Evolutionary conservation across 2,888 invertebrate genomes (phyloP).

Genomic region (Tenthredo notha): DNA sequence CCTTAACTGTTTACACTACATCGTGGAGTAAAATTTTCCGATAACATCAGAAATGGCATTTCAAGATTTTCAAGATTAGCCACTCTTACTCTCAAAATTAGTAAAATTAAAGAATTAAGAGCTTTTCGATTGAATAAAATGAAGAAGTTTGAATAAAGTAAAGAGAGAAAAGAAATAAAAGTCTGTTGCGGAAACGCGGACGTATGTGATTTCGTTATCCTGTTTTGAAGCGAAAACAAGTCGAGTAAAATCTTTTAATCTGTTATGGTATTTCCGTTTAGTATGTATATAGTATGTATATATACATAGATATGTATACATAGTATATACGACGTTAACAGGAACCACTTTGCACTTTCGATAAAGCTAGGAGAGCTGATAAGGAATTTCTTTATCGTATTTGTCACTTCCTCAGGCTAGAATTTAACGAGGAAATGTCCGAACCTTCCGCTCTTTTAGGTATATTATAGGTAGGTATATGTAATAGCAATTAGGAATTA

Average conservation of each 20-base stretch:
- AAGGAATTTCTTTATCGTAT: slow-evolving; percentile 12
- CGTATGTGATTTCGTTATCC: neutral
- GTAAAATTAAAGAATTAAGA: too few species aligned
- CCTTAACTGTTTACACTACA: neutral
- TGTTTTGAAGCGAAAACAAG: slow-evolving; percentile 14
- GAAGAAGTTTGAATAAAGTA: neutral
- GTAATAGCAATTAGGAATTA: slow-evolving; percentile 20
- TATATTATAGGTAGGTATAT: neutral
- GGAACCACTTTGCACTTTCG: slow-evolving; percentile 41
- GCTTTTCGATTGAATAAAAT: too few species aligned
- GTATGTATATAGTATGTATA: neutral
- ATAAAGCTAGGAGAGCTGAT: neutral
- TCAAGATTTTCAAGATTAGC: neutral
- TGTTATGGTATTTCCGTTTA: slow-evolving; percentile 34
- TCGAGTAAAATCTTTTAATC: slow-evolving; percentile 45
- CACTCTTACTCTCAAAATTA: too few species aligned
- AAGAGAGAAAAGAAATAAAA: neutral
- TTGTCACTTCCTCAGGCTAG: slow-evolving; percentile 36
- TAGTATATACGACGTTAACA: slow-evolving; percentile 16
- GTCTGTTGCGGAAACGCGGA: neutral
- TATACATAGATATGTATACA: neutral
- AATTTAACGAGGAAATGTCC: slow-evolving; percentile 14
- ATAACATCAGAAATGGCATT: slow-evolving; percentile 5
- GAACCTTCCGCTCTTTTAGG: neutral
- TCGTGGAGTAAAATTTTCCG: neutral